Percentiles rank a stretch among this genome's conserved stretches.
Conservation (phyloP, 53 echinoderm and acorn worm species). For the Mesocentrotus franciscanus region DNA sequence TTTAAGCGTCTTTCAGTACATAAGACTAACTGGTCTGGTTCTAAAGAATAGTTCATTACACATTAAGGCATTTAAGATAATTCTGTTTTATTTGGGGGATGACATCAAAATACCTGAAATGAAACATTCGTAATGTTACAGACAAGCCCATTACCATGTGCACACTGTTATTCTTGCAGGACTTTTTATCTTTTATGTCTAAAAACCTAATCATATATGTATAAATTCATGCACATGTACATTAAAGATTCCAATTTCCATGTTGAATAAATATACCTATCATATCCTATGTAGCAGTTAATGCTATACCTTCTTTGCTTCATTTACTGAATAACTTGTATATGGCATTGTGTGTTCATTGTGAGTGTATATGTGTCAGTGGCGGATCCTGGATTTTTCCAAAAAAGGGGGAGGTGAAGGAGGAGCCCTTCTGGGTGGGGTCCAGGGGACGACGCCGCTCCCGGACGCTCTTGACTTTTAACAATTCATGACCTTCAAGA, state of each 20-base stretch:
- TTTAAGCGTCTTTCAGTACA: conserved; percentile 3
- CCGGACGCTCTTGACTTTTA: too few species aligned
- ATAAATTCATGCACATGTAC: conserved; percentile 69
- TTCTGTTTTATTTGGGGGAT: not conserved
- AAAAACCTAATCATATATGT: conserved; percentile 54
- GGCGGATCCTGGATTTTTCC: not conserved
- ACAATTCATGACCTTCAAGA: too few species aligned
- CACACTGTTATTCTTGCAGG: conserved; percentile 2
- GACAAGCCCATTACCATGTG: conserved; percentile 11
- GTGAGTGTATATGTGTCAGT: not conserved
- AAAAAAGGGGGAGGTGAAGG: too few species aligned
- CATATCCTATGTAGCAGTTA: conserved; percentile 44
- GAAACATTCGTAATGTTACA: not conserved
- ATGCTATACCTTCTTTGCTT: not conserved
- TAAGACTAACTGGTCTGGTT: not conserved
- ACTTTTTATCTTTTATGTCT: conserved; percentile 32
- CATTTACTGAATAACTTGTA: not conserved
- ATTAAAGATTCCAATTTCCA: conserved; percentile 60
- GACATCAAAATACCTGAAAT: not conserved
- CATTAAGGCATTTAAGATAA: not conserved
- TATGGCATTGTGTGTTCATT: not conserved
- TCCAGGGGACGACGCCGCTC: too few species aligned
- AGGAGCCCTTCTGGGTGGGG: too few species aligned
- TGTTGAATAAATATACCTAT: conserved; percentile 65
- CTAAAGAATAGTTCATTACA: not conserved